Base-by-base conservation (phyloP, 2,888 invertebrate genomes). In the Chalcis sispes region DNA sequence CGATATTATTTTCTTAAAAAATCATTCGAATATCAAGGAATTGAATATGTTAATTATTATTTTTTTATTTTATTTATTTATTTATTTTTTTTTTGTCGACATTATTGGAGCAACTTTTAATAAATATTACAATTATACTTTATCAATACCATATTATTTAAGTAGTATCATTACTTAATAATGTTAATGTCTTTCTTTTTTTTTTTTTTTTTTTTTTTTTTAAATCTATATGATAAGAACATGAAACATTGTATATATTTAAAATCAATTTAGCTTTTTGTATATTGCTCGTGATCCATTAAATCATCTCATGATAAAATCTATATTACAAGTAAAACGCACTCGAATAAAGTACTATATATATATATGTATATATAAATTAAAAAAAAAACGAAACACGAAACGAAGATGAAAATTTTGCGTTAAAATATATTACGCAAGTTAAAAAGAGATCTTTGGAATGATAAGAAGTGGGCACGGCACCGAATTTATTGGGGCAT, bases 401-500 rank as follows among this genome's bases (percentile, higher is more conserved):
- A 67, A 27, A 56, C 8, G 27, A 67, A 67, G 56, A 67, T 42
- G n/a, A n/a, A 56, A 67, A 56, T 42, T 25, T 67, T 56, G 56
- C 36, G 20, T n/a, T 25, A 48, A 64, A n/a, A n/a, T n/a, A 48
- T 48, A 29, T 64, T 48, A 1, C 23, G 56, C 13, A 54, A 61
- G 18, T 25, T 64, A 56, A 42, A n/a, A 32, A 8, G 20, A 71
- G n/a, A 40, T 52, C 27, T 42, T 58, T 69, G 13, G 52, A 70
- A 59, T 61, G 52, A 61, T 23, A 32, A 52, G 27, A 61, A 59
- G 29, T 67, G 66, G 20, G 73, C 73, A 32, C 32, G 36, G 18
- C 67, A 67, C 74, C 74, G 61, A 74, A 54, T 27, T n/a, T 61
- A n/a, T 20, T 54, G 74, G 74, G 67, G 74, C 74, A 74, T 67